Base-by-base conservation (phyloP, 1,140 invertebrate genomes). In the Drosophila varians region DNA sequence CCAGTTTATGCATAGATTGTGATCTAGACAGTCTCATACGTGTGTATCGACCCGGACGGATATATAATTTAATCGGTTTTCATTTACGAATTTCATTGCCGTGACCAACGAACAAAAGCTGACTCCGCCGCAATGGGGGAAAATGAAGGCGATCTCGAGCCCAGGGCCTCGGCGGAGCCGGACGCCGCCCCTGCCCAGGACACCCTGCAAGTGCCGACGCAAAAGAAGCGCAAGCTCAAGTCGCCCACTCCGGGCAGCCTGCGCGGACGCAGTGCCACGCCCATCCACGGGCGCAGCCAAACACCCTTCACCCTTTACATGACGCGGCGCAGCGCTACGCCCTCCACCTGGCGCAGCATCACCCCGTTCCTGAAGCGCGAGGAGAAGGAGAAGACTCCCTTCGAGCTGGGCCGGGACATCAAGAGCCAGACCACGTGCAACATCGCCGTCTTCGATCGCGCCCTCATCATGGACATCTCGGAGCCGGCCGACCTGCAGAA, bases 381-480 rank as follows among this genome's bases (percentile, higher is more conserved):
- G 52, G 90, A 91, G 14, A 89, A 90, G 46, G 90, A 91, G 54
- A 91, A 91, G 70, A 91, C 90, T 34, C 90, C 90, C 21, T 91
- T 91, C 54, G 90, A 91, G 45, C 68, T 91, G 36, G 90, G 90
- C 0, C 48, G 75, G 25, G 89, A 90, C 46, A 73, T 91, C 11
- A 88, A 88, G 52, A 73, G 60, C 43, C 90, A 91, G 56, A 77
- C 90, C n/a, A 88, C 78, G 14, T 91, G 90, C 45, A 90, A 91
- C 25, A 90, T 89, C 34, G 90, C 90, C 14, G 90, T 91, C 46
- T 91, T 91, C 43, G 90, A 91, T 69, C 89, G 90, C 16, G 90
- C 90, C 23, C 65, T 90, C 6, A 51, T 91, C n/a, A 91, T 91
- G 90, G 90, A 91, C 71, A 91, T 91, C 21, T 89, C 90, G 11